These are phyloP conservation scores for Hoplostethus atlanticus DNA, from an alignment of 2,797 vertebrate genomes.

Conservation along the genomic window DNA sequence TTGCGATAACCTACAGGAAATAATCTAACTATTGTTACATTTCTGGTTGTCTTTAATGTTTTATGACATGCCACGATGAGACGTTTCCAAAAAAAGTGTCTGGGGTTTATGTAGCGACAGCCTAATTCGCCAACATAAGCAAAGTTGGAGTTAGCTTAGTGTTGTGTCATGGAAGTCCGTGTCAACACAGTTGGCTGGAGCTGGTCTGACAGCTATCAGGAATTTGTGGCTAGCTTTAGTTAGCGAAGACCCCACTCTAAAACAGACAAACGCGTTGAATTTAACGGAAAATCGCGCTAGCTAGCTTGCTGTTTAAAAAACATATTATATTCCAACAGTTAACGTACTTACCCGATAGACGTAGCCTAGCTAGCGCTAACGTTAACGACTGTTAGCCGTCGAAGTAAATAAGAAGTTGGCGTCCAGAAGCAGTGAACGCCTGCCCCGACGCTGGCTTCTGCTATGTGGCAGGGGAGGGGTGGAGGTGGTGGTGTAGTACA, in stretches of 20 bases:
- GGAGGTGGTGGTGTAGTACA: constrained; percentile 66
- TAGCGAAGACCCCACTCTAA: neutral
- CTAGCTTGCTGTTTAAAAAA: too few species aligned
- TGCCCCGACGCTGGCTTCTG: constrained; percentile 54
- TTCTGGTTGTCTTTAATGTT: rapidly evolving
- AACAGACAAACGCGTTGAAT: neutral
- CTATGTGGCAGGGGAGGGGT: constrained; percentile 76
- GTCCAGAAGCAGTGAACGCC: constrained; percentile 52
- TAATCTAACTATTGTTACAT: neutral
- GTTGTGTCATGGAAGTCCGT: constrained; percentile 42
- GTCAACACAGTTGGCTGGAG: constrained; percentile 55
- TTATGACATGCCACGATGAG: neutral
- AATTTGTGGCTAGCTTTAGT: constrained; percentile 25
- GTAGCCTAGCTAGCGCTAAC: constrained; percentile 13
- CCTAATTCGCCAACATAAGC: constrained; percentile 49
- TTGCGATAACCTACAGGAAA: constrained; percentile 8
- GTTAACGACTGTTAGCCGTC: constrained; percentile 33
- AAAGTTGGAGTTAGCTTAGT: constrained; percentile 30
- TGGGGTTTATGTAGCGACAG: neutral
- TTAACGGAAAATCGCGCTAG: neutral
- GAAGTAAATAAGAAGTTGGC: constrained; percentile 61
- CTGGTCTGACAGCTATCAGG: constrained; percentile 69
- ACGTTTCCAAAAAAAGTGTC: neutral
- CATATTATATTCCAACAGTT: too few species aligned
- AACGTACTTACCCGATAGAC: constrained; percentile 41